These are phyloP conservation scores for Neotragus pygmaeus DNA, from an alignment of 2,113 vertebrate genomes.

Conservation along the genomic window DNA sequence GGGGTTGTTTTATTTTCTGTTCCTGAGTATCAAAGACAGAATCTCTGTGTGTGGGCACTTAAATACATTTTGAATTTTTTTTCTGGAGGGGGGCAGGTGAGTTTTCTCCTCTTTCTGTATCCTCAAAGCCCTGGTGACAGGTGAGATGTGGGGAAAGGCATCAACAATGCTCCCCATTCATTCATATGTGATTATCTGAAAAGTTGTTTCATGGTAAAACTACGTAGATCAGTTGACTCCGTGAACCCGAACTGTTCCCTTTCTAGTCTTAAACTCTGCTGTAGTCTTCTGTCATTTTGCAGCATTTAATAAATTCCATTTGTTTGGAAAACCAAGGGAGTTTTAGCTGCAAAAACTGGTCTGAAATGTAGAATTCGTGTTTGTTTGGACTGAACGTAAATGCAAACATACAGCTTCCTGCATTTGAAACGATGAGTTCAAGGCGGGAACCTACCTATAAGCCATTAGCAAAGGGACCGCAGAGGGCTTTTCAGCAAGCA, in stretches of 20 bases:
- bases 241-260: slow-evolving; percentile 34
- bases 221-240: not conserved
- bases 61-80: not conserved
- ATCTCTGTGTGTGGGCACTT: slow-evolving; percentile 1
- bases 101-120: not conserved
- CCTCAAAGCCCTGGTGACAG: slow-evolving; percentile 42
- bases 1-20: slow-evolving; percentile 36
- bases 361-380: not conserved
- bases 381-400: not conserved
- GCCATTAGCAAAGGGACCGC: not conserved
- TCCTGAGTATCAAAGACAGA: slow-evolving; percentile 4
- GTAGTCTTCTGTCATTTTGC: slow-evolving; percentile 50
- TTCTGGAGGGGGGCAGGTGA: too few relatives aligned
- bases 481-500: not conserved
- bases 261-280: slow-evolving; percentile 53
- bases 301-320: slow-evolving; percentile 55
- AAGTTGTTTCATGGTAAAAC: slow-evolving; percentile 62
- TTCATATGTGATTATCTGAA: slow-evolving; percentile 68
- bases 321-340: slow-evolving; percentile 23
- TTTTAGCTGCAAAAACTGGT: not conserved
- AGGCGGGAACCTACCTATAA: not conserved
- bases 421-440: not conserved
- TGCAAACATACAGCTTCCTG: not conserved
- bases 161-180: slow-evolving; percentile 36
- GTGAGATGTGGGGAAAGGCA: not conserved